Evolutionary conservation across 2,888 invertebrate species (phyloP), one percentile per base, ranked within the genome.

Genomic region (Synergus laeviventris): DNA sequence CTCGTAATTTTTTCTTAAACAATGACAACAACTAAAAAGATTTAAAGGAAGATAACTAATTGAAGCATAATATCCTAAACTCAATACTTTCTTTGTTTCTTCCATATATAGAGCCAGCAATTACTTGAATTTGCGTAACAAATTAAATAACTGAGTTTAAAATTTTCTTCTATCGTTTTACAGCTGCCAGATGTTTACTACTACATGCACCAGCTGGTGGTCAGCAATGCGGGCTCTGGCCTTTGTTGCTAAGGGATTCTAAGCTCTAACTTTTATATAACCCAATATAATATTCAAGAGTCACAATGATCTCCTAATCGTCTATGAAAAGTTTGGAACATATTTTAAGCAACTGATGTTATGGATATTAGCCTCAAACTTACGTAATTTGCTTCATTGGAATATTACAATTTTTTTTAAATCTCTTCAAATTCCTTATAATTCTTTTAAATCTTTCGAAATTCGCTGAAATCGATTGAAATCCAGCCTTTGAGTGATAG

Each of bases 141-240:
- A 64, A 42, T 14, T 45, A 16, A 21, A 45, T 66, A 21, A 66
- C 16, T 42, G 42, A 66, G 45, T 66, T 66, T 42, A 66, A 16
- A 49, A 45, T 16, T 14, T 66, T 16, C 42, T 24, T 45, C 9
- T 21, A 66, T 45, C 39, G 16, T 16, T 24, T 66, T 66, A 45
- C 45, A 66, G 45, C 21, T 66, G 66, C 42, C 66, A 66, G 66
- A 66, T 66, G 66, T 45, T 45, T 45, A 24, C 16, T 42, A 66
- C 64, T 64, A 45, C 45, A 42, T 66, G 66, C 42, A 66, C 66
- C 66, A 66, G 66, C 66, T 66, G 66, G 66, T 66, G 45, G 42
- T 66, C 66, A 24, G 42, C 42, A 21, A 66, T 66, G 24, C 45
- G 66, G 66, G 66, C 18, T 21, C 18, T 38, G 38, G 62, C 42